Evolutionary conservation across 2,888 invertebrate genomes (phyloP).

Genomic region (Andrena haemorrhoa): DNA sequence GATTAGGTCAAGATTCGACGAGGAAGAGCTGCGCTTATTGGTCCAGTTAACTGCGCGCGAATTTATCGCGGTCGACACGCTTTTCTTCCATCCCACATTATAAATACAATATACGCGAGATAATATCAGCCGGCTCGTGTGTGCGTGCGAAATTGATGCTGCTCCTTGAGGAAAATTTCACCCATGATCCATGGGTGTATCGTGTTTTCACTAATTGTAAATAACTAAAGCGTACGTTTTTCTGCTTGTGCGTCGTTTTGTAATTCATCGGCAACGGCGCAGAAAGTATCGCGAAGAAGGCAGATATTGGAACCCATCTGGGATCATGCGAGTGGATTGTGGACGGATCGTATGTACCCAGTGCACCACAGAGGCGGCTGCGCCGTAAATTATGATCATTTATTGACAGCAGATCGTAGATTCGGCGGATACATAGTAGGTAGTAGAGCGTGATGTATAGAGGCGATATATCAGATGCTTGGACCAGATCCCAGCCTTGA

Average conservation of each 20-base stretch:
- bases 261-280: too few species aligned
- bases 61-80: conserved; percentile 23
- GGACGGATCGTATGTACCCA: neutral
- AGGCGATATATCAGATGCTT: conserved; percentile 40
- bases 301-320: neutral
- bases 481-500: conserved; percentile 59
- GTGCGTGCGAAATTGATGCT: neutral
- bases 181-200: too few species aligned
- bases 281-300: neutral
- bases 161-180: neutral
- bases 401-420: conserved; percentile 29
- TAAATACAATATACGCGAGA: neutral
- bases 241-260: too few species aligned
- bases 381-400: conserved; percentile 37
- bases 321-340: neutral
- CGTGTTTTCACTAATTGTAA: too few species aligned
- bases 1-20: conserved; percentile 25
- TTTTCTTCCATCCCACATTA: neutral
- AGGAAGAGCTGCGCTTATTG: conserved; percentile 26
- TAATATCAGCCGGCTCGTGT: neutral
- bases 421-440: conserved; percentile 7
- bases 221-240: too few species aligned
- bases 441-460: conserved; percentile 8
- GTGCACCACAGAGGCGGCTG: neutral
- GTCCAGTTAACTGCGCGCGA: conserved; percentile 23